These are phyloP conservation scores for Cisticola juncidis DNA, from an alignment of 2,113 vertebrate species.

Conservation along the genomic window DNA sequence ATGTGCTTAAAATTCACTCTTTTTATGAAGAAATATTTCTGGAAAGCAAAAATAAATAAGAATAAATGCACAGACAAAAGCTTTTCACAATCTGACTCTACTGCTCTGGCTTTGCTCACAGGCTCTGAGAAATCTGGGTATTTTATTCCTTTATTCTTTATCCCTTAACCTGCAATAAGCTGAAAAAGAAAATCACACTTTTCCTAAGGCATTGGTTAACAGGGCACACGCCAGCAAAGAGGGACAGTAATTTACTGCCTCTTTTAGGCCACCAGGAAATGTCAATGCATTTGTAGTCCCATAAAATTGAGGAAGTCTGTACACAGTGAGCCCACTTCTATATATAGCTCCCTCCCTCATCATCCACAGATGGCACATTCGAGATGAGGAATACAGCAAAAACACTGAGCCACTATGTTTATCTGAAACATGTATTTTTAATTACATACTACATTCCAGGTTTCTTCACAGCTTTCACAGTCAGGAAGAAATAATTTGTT, in stretches of 20 bases:
- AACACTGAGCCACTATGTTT: neutral
- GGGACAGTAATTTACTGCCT: neutral
- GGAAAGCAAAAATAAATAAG: neutral
- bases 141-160: neutral
- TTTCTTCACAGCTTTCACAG: neutral
- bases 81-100: neutral
- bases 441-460: neutral
- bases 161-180: neutral
- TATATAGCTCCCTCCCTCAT: neutral
- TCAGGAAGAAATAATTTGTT: neutral
- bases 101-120: neutral
- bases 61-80: neutral
- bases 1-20: neutral
- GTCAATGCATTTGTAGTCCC: neutral
- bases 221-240: neutral
- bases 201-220: neutral
- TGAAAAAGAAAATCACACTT: neutral
- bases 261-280: neutral
- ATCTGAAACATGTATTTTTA: conserved; percentile 2
- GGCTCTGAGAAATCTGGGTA: neutral
- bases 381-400: neutral
- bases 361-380: neutral
- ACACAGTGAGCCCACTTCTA: neutral
- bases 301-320: neutral
- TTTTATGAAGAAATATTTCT: neutral